phyloP scores from a whole-genome alignment of 2,888 invertebrate species.

The Nysson spinosus region DNA sequence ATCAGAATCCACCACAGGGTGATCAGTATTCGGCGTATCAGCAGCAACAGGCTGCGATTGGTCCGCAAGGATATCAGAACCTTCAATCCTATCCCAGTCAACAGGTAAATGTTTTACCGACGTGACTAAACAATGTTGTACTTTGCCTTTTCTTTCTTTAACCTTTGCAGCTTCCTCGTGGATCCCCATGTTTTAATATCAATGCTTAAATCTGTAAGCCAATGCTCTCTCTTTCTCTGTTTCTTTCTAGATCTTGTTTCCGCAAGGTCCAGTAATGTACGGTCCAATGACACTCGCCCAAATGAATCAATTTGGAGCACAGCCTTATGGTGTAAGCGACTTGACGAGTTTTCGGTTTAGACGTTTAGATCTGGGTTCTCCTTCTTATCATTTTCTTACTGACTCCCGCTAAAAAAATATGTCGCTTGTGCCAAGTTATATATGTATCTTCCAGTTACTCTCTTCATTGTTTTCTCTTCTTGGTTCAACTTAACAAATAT shows the following conservation, averaged over 20 bases:
- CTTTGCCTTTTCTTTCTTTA: too few species aligned
- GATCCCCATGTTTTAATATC: too few species aligned
- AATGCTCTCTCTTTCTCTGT: slow-evolving; percentile 37
- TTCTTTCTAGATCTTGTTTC: slow-evolving; percentile 66
- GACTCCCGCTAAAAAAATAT: background rate
- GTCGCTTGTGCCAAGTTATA: too few species aligned
- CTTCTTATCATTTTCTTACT: background rate
- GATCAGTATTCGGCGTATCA: slow-evolving; percentile 66
- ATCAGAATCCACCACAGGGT: slow-evolving; percentile 55
- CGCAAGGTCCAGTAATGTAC: slow-evolving; percentile 61
- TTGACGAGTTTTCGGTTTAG: slow-evolving; percentile 30
- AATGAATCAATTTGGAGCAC: slow-evolving; percentile 67
- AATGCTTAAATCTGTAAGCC: slow-evolving; percentile 1
- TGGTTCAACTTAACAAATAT: too few species aligned
- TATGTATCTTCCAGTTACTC: background rate
- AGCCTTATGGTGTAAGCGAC: slow-evolving; percentile 68
- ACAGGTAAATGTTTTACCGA: slow-evolving; percentile 60
- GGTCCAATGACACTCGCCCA: slow-evolving; percentile 66
- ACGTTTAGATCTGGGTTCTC: slow-evolving; percentile 3
- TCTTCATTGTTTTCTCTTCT: too few species aligned
- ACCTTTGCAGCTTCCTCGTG: too few species aligned
- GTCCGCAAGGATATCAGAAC: slow-evolving; percentile 66
- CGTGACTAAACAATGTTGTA: background rate
- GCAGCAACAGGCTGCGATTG: slow-evolving; percentile 50
- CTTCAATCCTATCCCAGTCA: slow-evolving; percentile 68